Percentiles rank a stretch among this genome's conserved stretches.
Evolutionary conservation across 2,888 invertebrate species (phyloP).

Genomic region (Lasioglossum lativentre): DNA sequence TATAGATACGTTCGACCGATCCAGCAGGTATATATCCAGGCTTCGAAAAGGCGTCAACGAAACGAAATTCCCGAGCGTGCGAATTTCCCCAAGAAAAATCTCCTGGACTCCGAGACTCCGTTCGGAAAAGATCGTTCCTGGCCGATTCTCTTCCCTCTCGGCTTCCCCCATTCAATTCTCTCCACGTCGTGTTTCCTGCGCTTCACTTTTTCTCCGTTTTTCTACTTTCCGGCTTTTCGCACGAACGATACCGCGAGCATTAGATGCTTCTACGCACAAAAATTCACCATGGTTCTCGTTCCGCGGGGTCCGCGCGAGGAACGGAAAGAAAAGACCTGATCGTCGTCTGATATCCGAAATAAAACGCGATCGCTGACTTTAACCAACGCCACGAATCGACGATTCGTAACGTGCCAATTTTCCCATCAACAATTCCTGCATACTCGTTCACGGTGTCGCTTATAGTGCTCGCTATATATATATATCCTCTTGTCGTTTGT

Average conservation of each 20-base stretch:
- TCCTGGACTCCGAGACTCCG: neutral
- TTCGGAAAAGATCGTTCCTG: neutral
- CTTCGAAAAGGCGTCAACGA: neutral
- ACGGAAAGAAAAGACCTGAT: slow-evolving; percentile 55
- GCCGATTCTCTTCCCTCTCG: neutral
- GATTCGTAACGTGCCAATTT: slow-evolving; percentile 61
- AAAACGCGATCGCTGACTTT: slow-evolving; percentile 34
- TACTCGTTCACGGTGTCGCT: slow-evolving; percentile 19
- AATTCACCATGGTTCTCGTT: neutral
- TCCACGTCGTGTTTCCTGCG: neutral
- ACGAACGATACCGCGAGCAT: neutral
- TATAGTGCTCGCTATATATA: neutral
- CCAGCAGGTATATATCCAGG: neutral
- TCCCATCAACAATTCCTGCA: slow-evolving; percentile 40
- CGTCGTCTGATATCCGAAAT: slow-evolving; percentile 31
- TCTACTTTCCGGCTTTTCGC: too few species aligned
- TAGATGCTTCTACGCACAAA: neutral
- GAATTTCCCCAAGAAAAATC: neutral
- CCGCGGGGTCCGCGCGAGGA: slow-evolving; percentile 44
- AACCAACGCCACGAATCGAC: slow-evolving; percentile 66
- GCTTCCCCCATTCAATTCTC: neutral
- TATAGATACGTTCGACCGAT: slow-evolving; percentile 17
- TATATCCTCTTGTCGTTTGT: neutral
- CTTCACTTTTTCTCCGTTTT: neutral
- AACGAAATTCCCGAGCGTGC: slow-evolving; percentile 5